These are phyloP conservation scores for pig (Sus scrofa) DNA, from an alignment of 2,113 vertebrate species.

Conservation along the genomic window DNA sequence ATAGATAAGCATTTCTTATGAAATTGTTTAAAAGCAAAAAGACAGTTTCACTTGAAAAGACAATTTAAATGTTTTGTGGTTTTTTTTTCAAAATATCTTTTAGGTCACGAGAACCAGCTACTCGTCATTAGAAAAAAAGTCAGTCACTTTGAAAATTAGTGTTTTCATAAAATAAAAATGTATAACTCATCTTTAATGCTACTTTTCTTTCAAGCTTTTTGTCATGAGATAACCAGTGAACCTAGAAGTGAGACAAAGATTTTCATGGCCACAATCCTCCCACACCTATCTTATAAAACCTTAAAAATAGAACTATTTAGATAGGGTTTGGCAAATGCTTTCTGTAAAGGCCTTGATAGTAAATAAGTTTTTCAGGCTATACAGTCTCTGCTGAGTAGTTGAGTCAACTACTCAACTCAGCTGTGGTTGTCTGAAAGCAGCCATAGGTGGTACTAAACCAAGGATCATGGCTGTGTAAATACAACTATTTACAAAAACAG, in stretches of 20 bases:
- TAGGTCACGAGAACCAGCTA: conserved; percentile 2
- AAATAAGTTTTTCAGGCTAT: not conserved
- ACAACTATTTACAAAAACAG: conserved; percentile 40
- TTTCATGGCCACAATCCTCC: not conserved
- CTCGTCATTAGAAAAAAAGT: not conserved
- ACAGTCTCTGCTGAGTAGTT: not conserved
- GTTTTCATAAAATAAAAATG: conserved; percentile 33
- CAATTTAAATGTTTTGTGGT: not conserved
- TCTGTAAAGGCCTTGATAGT: not conserved
- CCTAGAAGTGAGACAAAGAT: not conserved
- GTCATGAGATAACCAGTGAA: not conserved
- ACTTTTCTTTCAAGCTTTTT: not conserved
- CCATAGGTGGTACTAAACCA: not conserved
- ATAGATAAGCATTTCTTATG: not conserved
- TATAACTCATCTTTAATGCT: not conserved
- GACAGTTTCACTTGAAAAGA: conserved; percentile 14
- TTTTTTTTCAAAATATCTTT: not conserved
- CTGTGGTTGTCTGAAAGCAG: not conserved
- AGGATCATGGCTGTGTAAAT: not conserved
- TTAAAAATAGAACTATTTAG: conserved; percentile 20
- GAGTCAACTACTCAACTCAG: not conserved
- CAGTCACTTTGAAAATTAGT: conserved; percentile 21
- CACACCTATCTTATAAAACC: not conserved
- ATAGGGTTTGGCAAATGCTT: not conserved
- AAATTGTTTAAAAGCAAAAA: conserved; percentile 41